A percentile compares a stretch with the other conserved stretches of the same genome.
Evolutionary conservation across 2,888 invertebrate genomes (phyloP).

Genomic region (Leucoma salicis): DNA sequence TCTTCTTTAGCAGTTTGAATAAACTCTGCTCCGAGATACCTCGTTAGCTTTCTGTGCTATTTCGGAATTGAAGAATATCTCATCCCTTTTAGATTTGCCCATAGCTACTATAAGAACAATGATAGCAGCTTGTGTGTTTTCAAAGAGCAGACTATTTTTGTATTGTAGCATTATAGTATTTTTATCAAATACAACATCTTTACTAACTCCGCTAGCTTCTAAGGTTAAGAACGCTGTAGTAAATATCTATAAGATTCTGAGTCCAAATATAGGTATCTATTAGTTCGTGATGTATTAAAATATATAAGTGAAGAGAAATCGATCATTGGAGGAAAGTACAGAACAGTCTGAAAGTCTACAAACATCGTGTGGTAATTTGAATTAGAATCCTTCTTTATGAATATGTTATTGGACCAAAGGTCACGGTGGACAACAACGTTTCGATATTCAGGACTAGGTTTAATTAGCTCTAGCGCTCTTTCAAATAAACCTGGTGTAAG

Average conservation of each 20-base stretch:
- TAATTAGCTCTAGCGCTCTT: slow-evolving; percentile 49
- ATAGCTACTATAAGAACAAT: slow-evolving; percentile 58
- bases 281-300: slow-evolving; percentile 70
- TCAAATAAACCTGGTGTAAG: slow-evolving; percentile 46
- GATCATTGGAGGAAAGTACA: slow-evolving; percentile 85
- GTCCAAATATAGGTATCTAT: slow-evolving; percentile 68
- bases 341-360: slow-evolving; percentile 86
- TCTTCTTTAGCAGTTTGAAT: slow-evolving; percentile 52
- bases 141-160: slow-evolving; percentile 57
- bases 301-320: slow-evolving; percentile 82
- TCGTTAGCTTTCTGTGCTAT: slow-evolving; percentile 41
- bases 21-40: slow-evolving; percentile 57
- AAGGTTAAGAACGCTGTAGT: slow-evolving; percentile 75
- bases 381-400: slow-evolving; percentile 62
- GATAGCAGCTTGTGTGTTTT: slow-evolving; percentile 60
- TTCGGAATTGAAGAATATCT: slow-evolving; percentile 51
- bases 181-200: slow-evolving; percentile 43
- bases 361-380: slow-evolving; percentile 73
- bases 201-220: slow-evolving; percentile 41
- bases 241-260: slow-evolving; percentile 71
- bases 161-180: slow-evolving; percentile 42
- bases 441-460: slow-evolving; percentile 61
- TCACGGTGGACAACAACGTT: slow-evolving; percentile 83
- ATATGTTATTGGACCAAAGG: slow-evolving; percentile 84
- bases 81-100: slow-evolving; percentile 41